These are phyloP conservation scores for Dryoscopus gambensis DNA, from an alignment of 2,113 vertebrate species.

Conservation along the genomic window DNA sequence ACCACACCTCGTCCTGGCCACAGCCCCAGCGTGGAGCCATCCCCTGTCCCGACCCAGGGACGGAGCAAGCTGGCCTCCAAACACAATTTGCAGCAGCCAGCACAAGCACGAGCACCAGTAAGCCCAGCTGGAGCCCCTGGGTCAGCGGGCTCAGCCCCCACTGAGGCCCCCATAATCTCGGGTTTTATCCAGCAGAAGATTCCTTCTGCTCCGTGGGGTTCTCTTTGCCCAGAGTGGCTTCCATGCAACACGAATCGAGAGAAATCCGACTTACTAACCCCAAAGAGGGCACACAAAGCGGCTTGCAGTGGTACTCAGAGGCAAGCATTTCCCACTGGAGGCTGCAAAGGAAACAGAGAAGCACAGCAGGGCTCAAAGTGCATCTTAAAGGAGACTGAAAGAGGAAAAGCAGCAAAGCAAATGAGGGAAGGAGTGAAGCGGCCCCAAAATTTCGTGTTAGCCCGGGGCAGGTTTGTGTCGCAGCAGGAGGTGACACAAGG, in stretches of 20 bases:
- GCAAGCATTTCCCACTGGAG: conserved; percentile 74
- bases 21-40: not conserved
- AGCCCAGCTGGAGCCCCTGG: not conserved
- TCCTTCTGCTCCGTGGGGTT: not conserved
- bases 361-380: conserved; percentile 29
- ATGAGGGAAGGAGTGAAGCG: not conserved
- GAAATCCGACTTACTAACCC: conserved; percentile 26
- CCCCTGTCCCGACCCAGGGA: fast-evolving
- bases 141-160: not conserved
- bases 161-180: not conserved
- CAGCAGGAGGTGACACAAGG: not conserved
- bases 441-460: fast-evolving
- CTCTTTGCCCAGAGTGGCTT: not conserved
- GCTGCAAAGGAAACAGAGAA: conserved; percentile 73
- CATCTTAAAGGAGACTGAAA: not conserved
- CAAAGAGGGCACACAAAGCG: not conserved
- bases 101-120: not conserved
- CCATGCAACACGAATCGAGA: not conserved
- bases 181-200: not conserved
- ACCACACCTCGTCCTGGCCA: fast-evolving
- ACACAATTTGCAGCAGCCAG: not conserved
- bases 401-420: not conserved
- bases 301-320: conserved; percentile 74
- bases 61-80: not conserved
- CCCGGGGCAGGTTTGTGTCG: not conserved